Conservation (phyloP, 1,140 invertebrate species). For the Pissodes strobi region DNA sequence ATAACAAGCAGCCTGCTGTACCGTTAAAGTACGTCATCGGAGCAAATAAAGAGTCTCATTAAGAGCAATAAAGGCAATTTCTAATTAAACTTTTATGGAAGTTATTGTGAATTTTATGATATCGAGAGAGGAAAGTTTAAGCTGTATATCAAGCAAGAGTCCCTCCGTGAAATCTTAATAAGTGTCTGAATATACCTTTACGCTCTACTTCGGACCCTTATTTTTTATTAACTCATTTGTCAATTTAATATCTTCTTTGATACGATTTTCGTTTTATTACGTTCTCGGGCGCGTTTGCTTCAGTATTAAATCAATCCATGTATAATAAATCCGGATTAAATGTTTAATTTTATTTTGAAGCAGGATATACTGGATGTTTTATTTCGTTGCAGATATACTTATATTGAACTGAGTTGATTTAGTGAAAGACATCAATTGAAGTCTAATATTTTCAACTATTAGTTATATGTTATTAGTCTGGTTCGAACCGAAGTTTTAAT, state of each 20-base stretch:
- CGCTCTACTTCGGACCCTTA: slow-evolving; percentile 31
- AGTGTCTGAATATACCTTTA: slow-evolving; percentile 41
- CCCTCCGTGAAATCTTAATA: slow-evolving; percentile 44
- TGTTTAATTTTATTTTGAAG: too few species aligned
- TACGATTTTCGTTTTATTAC: slow-evolving; percentile 28
- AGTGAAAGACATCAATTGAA: too few species aligned
- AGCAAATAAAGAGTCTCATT: slow-evolving; percentile 37
- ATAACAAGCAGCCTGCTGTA: neutral
- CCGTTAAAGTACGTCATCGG: neutral
- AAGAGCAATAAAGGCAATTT: slow-evolving; percentile 48
- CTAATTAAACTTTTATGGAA: slow-evolving; percentile 55
- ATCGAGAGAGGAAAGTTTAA: slow-evolving; percentile 44
- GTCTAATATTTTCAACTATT: too few species aligned
- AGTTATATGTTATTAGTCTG: too few species aligned
- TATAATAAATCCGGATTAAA: too few species aligned
- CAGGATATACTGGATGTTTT: too few species aligned
- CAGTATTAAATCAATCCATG: too few species aligned
- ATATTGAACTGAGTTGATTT: too few species aligned
- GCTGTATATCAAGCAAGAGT: slow-evolving; percentile 42
- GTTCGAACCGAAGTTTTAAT: too few species aligned
- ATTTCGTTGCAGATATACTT: too few species aligned
- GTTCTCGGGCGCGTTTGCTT: too few species aligned
- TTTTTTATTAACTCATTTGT: slow-evolving; percentile 46
- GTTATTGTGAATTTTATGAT: slow-evolving; percentile 49
- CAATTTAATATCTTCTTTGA: slow-evolving; percentile 42